Evolutionary conservation across 2,113 vertebrate species (phyloP).

Genomic region (Ranitomeya imitator): DNA sequence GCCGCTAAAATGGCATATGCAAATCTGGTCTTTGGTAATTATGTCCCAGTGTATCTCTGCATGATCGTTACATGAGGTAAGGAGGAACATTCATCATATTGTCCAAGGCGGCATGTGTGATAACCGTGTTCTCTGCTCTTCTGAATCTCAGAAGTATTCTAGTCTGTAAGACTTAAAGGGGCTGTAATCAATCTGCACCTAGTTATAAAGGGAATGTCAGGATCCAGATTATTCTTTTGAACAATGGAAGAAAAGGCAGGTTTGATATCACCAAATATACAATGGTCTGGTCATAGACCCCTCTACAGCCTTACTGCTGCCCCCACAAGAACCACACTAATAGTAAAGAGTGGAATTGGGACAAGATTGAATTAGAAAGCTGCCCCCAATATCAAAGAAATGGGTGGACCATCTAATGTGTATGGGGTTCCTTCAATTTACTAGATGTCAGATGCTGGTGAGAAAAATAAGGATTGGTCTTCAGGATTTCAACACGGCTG

Average conservation of each 20-base stretch:
- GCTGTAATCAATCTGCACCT: not conserved
- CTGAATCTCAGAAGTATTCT: not conserved
- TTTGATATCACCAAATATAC: not conserved
- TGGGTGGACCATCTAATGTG: too few relatives aligned
- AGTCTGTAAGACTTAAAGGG: not conserved
- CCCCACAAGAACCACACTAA: too few relatives aligned
- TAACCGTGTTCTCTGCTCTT: not conserved
- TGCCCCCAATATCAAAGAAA: too few relatives aligned
- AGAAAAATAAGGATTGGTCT: too few relatives aligned
- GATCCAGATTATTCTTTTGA: not conserved
- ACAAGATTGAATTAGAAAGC: not conserved
- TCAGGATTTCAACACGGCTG: too few relatives aligned
- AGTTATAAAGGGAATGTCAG: not conserved
- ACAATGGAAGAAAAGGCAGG: not conserved
- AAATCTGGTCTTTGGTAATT: slow-evolving; percentile 30
- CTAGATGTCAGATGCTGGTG: too few relatives aligned
- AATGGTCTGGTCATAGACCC: not conserved
- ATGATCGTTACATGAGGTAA: slow-evolving; percentile 35
- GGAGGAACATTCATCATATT: slow-evolving; percentile 39
- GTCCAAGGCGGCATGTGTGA: slow-evolving; percentile 35
- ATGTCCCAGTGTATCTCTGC: slow-evolving; percentile 25
- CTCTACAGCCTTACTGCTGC: not conserved
- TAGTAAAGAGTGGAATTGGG: too few relatives aligned
- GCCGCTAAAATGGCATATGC: slow-evolving; percentile 42
- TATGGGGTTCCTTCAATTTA: too few relatives aligned